Evolutionary conservation across 2,888 invertebrate species (phyloP).

Genomic region (Nephrotoma guestfalica): DNA sequence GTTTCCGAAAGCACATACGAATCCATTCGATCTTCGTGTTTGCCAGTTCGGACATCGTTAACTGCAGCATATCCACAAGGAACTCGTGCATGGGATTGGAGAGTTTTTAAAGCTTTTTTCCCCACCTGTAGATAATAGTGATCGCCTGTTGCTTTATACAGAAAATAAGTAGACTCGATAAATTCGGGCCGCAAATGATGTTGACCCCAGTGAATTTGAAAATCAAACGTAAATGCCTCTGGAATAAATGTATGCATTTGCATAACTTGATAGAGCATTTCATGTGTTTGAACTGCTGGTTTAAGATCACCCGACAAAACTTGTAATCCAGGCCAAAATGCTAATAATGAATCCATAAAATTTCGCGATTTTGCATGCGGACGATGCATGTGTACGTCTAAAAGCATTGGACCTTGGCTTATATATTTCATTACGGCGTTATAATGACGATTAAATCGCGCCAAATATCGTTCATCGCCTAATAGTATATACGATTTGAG

Average conservation of each 20-base stretch:
- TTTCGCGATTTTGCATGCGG: conserved; percentile 88
- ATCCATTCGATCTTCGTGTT: conserved; percentile 94
- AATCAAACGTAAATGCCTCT: conserved; percentile 96
- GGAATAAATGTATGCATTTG: conserved; percentile 95
- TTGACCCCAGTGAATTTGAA: conserved; percentile 97
- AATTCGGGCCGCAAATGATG: conserved; percentile 95
- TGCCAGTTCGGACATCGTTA: conserved; percentile 82
- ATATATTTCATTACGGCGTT: conserved; percentile 95
- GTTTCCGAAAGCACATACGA: conserved; percentile 97
- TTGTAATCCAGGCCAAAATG: conserved; percentile 98
- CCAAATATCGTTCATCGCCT: conserved; percentile 84
- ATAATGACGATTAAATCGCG: conserved; percentile 90
- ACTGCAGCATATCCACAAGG: conserved; percentile 95
- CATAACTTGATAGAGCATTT: conserved; percentile 97
- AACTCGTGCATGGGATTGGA: conserved; percentile 85
- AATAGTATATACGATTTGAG: conserved; percentile 93
- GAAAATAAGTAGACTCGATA: conserved; percentile 93
- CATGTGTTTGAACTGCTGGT: conserved; percentile 97
- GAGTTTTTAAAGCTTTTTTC: conserved; percentile 68
- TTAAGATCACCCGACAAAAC: conserved; percentile 80
- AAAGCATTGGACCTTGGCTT: conserved; percentile 83
- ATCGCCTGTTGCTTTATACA: conserved; percentile 90
- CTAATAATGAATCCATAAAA: conserved; percentile 94
- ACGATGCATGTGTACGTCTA: conserved; percentile 92
- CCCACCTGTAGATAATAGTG: conserved; percentile 82